Percentiles rank a stretch among this genome's conserved stretches.
Conservation (phyloP, 2,888 invertebrate genomes). For the Cinara cedri region DNA sequence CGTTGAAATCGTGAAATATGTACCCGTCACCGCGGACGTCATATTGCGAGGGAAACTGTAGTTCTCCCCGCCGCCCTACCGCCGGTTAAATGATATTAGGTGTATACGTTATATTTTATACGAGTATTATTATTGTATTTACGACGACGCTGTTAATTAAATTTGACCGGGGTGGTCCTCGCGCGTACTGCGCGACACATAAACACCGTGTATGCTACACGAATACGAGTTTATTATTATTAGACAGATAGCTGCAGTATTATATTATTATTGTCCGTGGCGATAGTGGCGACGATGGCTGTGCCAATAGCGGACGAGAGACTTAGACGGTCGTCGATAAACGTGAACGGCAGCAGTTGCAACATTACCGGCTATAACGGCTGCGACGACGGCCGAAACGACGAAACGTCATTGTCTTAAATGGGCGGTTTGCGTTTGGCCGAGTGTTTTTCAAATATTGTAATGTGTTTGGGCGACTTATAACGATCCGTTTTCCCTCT, state of each 20-base stretch:
- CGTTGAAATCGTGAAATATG: slow-evolving; percentile 11
- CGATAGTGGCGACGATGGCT: too few species aligned
- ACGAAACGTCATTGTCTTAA: background rate
- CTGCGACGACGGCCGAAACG: background rate
- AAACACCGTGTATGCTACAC: background rate
- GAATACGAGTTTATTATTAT: background rate
- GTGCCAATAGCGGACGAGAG: background rate
- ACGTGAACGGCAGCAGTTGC: background rate
- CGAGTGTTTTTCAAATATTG: too few species aligned
- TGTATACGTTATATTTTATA: background rate
- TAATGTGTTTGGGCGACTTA: too few species aligned
- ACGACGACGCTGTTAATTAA: slow-evolving; percentile 46
- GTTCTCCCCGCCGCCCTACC: background rate
- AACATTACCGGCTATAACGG: too few species aligned
- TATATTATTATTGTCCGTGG: background rate
- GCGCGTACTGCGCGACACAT: background rate
- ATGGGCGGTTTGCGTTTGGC: too few species aligned
- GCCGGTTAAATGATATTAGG: too few species aligned
- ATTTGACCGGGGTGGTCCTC: slow-evolving; percentile 53
- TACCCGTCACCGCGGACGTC: slow-evolving; percentile 16
- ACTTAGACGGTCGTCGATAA: slow-evolving; percentile 38
- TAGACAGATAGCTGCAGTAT: too few species aligned
- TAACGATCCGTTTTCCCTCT: too few species aligned
- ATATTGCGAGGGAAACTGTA: slow-evolving; percentile 18
- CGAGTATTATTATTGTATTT: background rate